Evolutionary conservation across 2,888 invertebrate genomes (phyloP).

Genomic region (Drosophila prostipennis): DNA sequence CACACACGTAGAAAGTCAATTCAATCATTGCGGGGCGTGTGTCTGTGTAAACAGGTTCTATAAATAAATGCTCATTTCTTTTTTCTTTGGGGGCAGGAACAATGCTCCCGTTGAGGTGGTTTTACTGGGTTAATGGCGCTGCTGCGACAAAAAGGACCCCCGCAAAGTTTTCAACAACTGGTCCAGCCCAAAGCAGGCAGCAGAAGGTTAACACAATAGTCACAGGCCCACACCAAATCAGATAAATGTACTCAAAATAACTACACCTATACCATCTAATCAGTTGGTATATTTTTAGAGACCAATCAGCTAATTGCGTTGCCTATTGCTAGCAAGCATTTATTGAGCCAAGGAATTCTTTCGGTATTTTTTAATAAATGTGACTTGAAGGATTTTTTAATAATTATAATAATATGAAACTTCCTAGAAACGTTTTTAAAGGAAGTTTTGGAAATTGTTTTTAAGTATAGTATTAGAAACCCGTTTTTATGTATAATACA

Average conservation of each 20-base stretch:
- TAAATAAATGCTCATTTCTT: slow-evolving; percentile 48
- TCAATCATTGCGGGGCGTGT: slow-evolving; percentile 38
- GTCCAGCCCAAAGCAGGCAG: slow-evolving; percentile 15
- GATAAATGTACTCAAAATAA: not conserved
- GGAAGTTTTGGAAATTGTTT: no score
- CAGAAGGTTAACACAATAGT: slow-evolving; percentile 2
- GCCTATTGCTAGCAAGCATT: no score
- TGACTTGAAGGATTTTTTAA: no score
- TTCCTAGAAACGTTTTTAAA: no score
- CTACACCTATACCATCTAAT: not conserved
- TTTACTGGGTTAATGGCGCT: slow-evolving; percentile 14
- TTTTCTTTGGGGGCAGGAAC: slow-evolving; percentile 17
- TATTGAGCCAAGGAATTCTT: no score
- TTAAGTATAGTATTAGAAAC: no score
- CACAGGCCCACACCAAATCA: not conserved
- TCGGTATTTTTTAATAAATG: no score
- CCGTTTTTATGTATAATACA: no score
- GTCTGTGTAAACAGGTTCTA: slow-evolving; percentile 40
- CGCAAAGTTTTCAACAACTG: slow-evolving; percentile 28
- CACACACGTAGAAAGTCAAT: slow-evolving; percentile 26
- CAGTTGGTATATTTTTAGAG: slow-evolving; percentile 7
- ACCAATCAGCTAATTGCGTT: slow-evolving; percentile 6
- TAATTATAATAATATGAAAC: no score
- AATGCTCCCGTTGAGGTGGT: slow-evolving; percentile 22
- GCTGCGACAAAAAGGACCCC: not conserved